phyloP scores from a whole-genome alignment of 2,113 vertebrate species.

The Tragelaphus imberbis region DNA sequence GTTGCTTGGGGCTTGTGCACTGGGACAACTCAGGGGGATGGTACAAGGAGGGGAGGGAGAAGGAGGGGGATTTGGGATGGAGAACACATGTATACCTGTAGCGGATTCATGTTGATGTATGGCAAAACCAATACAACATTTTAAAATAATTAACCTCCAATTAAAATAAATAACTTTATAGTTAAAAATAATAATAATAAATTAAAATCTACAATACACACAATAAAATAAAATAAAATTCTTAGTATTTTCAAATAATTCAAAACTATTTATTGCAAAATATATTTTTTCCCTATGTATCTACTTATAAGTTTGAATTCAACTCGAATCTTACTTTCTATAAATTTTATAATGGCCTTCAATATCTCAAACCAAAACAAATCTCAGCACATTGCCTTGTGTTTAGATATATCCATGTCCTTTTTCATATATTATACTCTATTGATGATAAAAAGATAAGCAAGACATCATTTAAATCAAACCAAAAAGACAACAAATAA shows the following conservation, averaged over 20 bases:
- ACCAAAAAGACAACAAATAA: neutral
- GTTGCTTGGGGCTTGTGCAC: too few species aligned
- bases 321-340: neutral
- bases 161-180: too few species aligned
- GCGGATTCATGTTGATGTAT: too few species aligned
- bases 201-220: too few species aligned
- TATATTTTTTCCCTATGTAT: neutral
- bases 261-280: neutral
- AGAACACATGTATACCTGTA: too few species aligned
- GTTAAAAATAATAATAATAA: too few species aligned
- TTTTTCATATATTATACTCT: neutral
- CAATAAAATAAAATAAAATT: neutral
- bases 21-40: too few species aligned
- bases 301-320: neutral
- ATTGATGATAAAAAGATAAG: neutral
- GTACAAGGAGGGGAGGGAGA: too few species aligned
- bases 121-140: too few species aligned
- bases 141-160: too few species aligned
- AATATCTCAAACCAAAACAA: neutral
- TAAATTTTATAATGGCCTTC: neutral
- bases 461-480: neutral
- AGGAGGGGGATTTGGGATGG: too few species aligned
- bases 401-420: neutral
- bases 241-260: neutral
- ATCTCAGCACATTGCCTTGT: neutral